These are phyloP conservation scores for Drosophila cardini DNA, from an alignment of 1,140 invertebrate genomes.

Conservation along the genomic window DNA sequence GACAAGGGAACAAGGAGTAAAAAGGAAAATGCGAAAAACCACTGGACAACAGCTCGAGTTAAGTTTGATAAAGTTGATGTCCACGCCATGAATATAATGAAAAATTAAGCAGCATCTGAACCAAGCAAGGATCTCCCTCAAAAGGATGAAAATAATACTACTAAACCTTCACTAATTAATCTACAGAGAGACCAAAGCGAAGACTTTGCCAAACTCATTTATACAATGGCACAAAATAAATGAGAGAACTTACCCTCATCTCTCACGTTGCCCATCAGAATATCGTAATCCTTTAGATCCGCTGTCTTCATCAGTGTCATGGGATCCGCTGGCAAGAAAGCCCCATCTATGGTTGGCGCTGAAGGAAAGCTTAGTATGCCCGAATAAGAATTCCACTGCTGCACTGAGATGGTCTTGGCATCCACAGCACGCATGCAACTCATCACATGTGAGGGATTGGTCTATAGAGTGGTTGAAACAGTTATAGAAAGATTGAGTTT, in stretches of 20 bases:
- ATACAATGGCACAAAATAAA: neutral
- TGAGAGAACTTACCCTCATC: constrained; percentile 91
- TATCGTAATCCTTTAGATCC: constrained; percentile 93
- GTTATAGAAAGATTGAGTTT: neutral
- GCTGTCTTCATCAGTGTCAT: constrained; percentile 92
- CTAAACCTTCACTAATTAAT: constrained; percentile 1
- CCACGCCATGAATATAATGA: constrained; percentile 34
- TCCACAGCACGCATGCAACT: constrained; percentile 94
- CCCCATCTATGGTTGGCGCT: constrained; percentile 94
- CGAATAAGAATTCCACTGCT: constrained; percentile 96
- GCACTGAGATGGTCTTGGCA: constrained; percentile 92
- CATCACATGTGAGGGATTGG: constrained; percentile 89
- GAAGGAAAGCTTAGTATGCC: constrained; percentile 95
- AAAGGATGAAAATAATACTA: neutral
- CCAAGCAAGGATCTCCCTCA: constrained; percentile 5
- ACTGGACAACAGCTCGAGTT: constrained; percentile 37
- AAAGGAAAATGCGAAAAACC: constrained; percentile 14
- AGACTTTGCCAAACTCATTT: neutral
- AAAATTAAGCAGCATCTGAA: constrained; percentile 26
- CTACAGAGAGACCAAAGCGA: neutral
- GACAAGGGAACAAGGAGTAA: constrained; percentile 1
- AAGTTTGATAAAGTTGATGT: constrained; percentile 56
- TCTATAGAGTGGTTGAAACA: constrained; percentile 44
- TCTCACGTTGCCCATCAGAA: constrained; percentile 94
- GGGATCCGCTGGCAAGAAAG: constrained; percentile 93